A percentile compares a stretch with the other conserved stretches of the same genome.
These are phyloP conservation scores for Bambusicola thoracicus DNA, from an alignment of 2,113 vertebrate genomes.

Conservation along the genomic window DNA sequence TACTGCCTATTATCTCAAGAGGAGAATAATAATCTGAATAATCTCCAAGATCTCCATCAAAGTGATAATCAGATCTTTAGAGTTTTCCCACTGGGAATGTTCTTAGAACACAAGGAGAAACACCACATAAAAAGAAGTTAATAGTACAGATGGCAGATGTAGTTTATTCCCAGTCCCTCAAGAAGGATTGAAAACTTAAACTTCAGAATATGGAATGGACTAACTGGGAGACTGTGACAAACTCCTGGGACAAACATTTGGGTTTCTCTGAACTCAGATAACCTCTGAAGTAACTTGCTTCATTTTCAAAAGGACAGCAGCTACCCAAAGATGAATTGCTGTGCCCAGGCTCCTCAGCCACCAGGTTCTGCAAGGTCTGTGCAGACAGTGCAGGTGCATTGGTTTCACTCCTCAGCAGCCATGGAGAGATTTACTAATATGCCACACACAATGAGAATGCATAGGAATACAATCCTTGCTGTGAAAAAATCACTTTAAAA, in stretches of 20 bases:
- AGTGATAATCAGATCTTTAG: background rate
- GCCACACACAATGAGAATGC: rapidly evolving
- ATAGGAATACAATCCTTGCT: background rate
- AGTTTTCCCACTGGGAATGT: background rate
- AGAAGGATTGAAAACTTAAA: background rate
- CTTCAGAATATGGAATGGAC: background rate
- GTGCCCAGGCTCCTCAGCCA: background rate
- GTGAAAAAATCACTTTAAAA: background rate
- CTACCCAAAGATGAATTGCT: background rate
- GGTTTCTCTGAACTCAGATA: background rate
- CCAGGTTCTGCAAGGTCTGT: background rate
- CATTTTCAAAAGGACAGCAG: background rate
- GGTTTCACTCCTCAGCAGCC: background rate
- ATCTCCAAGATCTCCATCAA: background rate
- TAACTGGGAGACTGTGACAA: background rate
- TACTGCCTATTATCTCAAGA: background rate
- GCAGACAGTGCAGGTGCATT: background rate
- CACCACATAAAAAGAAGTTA: background rate
- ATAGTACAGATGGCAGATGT: background rate
- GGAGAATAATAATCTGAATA: background rate
- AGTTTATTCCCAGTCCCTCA: background rate
- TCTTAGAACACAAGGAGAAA: background rate
- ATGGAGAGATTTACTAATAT: background rate
- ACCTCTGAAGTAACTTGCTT: background rate
- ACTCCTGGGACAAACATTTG: background rate